Conservation (phyloP, 2,888 invertebrate genomes). For the Piscicola geometra region DNA sequence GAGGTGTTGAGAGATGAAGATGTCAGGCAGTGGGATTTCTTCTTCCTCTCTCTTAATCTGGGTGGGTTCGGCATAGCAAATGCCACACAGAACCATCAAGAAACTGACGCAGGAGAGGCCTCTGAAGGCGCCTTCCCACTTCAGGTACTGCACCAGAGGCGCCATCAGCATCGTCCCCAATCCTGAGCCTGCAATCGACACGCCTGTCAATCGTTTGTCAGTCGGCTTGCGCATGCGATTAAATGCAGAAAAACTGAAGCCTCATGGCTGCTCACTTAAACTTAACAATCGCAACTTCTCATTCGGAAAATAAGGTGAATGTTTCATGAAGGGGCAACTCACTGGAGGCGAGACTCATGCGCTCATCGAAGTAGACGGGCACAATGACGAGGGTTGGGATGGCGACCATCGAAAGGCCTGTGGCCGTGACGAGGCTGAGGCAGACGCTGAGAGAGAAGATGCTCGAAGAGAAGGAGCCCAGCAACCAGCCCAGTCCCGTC, state of each 20-base stretch:
- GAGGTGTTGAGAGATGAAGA: not conserved
- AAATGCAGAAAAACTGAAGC: too few relatives aligned
- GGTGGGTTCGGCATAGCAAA: not conserved
- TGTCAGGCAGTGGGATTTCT: not conserved
- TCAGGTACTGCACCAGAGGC: constrained; percentile 5
- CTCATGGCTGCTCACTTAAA: too few relatives aligned
- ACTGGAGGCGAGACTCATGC: constrained; percentile 53
- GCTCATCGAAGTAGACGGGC: constrained; percentile 54
- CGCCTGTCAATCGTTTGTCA: not conserved
- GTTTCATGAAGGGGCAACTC: not conserved
- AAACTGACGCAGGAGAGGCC: not conserved
- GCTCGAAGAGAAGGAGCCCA: constrained; percentile 49
- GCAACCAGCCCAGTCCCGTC: constrained; percentile 49
- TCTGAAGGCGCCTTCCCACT: constrained; percentile 16
- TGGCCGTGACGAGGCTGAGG: constrained; percentile 52
- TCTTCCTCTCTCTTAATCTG: not conserved
- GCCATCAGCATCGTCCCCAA: constrained; percentile 22
- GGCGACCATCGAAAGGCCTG: constrained; percentile 52
- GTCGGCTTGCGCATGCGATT: not conserved
- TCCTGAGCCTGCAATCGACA: constrained; percentile 25
- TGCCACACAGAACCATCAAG: not conserved
- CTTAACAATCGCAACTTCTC: not conserved
- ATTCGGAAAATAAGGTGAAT: not conserved
- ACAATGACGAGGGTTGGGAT: constrained; percentile 54
- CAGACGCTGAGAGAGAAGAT: constrained; percentile 50